Percentiles rank a stretch among this genome's conserved stretches.
phyloP scores from a whole-genome alignment of 2,888 invertebrate species.

The Drosophila subquinaria region DNA sequence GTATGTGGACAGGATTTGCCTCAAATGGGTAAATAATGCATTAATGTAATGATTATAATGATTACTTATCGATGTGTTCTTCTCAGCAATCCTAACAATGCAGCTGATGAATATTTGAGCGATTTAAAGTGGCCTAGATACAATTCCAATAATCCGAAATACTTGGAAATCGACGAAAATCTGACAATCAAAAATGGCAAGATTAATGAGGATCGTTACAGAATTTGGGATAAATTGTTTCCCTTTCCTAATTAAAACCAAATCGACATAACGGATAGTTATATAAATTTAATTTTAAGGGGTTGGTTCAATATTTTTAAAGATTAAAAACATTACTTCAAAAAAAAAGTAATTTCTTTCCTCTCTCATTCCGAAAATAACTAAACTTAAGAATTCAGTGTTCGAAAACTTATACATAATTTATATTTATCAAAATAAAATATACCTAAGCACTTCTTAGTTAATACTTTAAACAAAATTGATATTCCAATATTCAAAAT shows the following conservation, averaged over 20 bases:
- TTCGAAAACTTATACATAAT: too few relatives aligned
- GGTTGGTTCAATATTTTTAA: not conserved
- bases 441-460: too few relatives aligned
- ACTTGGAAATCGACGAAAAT: conserved; percentile 80
- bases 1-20: conserved; percentile 86
- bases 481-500: too few relatives aligned
- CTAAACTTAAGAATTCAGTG: too few relatives aligned
- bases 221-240: conserved; percentile 71
- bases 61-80: not conserved
- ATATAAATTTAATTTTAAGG: not conserved
- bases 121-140: conserved; percentile 77
- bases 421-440: too few relatives aligned
- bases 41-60: not conserved
- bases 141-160: conserved; percentile 57
- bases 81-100: conserved; percentile 82
- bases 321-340: not conserved
- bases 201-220: conserved; percentile 65
- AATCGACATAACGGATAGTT: not conserved
- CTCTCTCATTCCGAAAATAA: not conserved
- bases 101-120: conserved; percentile 72
- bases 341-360: too few relatives aligned
- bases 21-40: conserved; percentile 66
- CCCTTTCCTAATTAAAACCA: conserved; percentile 39
- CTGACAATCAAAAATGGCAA: conserved; percentile 70
- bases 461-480: too few relatives aligned